Percentiles rank a stretch among this genome's conserved stretches.
Conservation (phyloP, 2,888 invertebrate genomes). For the Phortica magna region DNA sequence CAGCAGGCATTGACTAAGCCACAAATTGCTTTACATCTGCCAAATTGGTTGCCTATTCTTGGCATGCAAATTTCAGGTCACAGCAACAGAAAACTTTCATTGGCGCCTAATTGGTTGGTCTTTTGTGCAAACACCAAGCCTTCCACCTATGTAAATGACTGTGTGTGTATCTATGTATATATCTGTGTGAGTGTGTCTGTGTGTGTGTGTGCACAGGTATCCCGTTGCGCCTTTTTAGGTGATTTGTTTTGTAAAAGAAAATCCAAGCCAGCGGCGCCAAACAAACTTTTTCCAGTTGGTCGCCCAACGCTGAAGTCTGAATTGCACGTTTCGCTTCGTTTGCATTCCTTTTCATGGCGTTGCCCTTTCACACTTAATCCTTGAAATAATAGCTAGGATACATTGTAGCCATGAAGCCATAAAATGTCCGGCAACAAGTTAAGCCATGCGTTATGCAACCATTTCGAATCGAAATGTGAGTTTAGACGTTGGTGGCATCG, state of each 20-base stretch:
- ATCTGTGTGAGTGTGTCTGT: slow-evolving; percentile 4
- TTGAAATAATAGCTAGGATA: slow-evolving; percentile 71
- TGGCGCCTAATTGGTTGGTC: slow-evolving; percentile 54
- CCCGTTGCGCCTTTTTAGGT: slow-evolving; percentile 49
- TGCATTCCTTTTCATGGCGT: slow-evolving; percentile 52
- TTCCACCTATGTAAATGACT: background rate
- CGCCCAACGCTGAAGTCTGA: background rate
- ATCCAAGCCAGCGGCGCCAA: slow-evolving; percentile 51
- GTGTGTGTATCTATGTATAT: background rate
- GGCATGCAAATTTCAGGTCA: slow-evolving; percentile 39
- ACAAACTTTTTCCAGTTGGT: slow-evolving; percentile 15
- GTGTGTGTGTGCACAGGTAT: background rate
- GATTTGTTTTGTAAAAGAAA: slow-evolving; percentile 62
- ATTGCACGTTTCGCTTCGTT: slow-evolving; percentile 37
- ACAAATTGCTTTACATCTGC: slow-evolving; percentile 33
- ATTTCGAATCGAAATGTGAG: slow-evolving; percentile 68
- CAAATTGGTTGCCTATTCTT: slow-evolving; percentile 4
- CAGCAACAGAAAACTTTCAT: slow-evolving; percentile 44
- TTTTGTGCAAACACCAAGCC: slow-evolving; percentile 34
- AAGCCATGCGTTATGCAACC: slow-evolving; percentile 49
- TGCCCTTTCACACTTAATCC: slow-evolving; percentile 67
- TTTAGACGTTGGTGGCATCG: slow-evolving; percentile 46
- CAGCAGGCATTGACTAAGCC: slow-evolving; percentile 19
- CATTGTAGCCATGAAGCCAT: slow-evolving; percentile 60
- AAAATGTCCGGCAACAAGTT: slow-evolving; percentile 67